These are phyloP conservation scores for Leucosticte australis DNA, from an alignment of 2,113 vertebrate species.

Conservation along the genomic window DNA sequence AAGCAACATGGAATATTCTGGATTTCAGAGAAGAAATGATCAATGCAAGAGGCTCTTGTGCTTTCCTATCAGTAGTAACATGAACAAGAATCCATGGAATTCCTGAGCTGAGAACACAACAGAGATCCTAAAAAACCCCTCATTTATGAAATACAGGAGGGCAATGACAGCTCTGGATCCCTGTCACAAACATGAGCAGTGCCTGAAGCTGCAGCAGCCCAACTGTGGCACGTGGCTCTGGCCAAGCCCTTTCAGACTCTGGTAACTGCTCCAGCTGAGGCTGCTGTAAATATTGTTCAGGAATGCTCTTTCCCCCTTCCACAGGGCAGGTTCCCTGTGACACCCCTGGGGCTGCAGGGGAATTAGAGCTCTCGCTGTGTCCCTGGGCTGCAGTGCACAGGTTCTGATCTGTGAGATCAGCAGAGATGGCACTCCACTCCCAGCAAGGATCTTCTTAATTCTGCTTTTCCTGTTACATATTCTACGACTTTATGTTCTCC, in stretches of 20 bases:
- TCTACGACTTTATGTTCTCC: background rate
- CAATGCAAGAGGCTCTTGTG: background rate
- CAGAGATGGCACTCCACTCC: background rate
- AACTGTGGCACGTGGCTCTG: background rate
- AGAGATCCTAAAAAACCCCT: background rate
- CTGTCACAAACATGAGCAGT: fast-evolving
- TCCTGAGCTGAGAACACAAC: background rate
- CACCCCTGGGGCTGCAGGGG: background rate
- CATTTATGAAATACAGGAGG: background rate
- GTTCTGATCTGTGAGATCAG: background rate
- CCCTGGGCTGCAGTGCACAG: fast-evolving
- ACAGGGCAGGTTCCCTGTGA: background rate
- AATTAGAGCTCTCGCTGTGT: background rate
- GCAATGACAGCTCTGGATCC: background rate
- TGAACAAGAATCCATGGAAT: background rate
- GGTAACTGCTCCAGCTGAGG: background rate
- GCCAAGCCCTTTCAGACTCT: background rate
- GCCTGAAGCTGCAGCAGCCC: background rate
- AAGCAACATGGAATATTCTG: background rate
- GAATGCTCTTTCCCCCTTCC: background rate
- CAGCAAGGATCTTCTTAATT: background rate
- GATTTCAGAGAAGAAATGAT: background rate
- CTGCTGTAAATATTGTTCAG: background rate
- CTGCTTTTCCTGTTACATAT: background rate
- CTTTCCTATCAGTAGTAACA: background rate